Base-by-base conservation (phyloP, 2,113 vertebrate species). In the Limnothrissa miodon region DNA sequence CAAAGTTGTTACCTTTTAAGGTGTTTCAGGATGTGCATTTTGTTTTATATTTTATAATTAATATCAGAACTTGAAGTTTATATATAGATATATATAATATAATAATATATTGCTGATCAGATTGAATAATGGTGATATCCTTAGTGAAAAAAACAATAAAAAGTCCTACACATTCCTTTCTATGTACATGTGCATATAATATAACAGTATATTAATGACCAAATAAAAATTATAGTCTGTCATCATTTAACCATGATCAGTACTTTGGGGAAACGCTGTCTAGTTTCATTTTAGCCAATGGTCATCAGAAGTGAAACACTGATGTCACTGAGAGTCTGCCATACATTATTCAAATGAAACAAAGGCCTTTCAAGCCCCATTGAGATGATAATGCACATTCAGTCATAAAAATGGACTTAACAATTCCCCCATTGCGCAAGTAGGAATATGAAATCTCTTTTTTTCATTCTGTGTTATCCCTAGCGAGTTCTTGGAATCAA, bases 261-360 rank as follows among this genome's bases (percentile, higher is more conserved):
- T 74, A 15, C 25, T 74, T 36, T 36, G 13, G 66, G 66, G 11
- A 74, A 29, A 36, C 66, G 15, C 33, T 74, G 66, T 17, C 29
- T 33, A 74, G 66, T 36, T 74, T 33, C 29, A 74, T 74, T 74
- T 36, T 9, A 74, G 13, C 36, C 29, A 36, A 33, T 74, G 25
- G 29, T 15, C 13, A 29, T 39, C 66, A 36, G 15, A 74, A 36
- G 66, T 74, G 66, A 17, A 29, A 74, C 29, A 74, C 25, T 11
- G 59, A 62, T 36, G 13, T 15, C 29, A 88, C 85, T 84, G 86
- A 89, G 79, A 87, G 86, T 86, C 88, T 81, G 84, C 90, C 81
- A 85, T 86, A 90, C 88, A 89, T 92, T 92, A 92, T 91, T 90
- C 88, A 93, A 92, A 92, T 84, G 25, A 79, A 83, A 78, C 86